Base-by-base conservation (phyloP, 1,140 invertebrate species). In the Lethrus apterus region DNA sequence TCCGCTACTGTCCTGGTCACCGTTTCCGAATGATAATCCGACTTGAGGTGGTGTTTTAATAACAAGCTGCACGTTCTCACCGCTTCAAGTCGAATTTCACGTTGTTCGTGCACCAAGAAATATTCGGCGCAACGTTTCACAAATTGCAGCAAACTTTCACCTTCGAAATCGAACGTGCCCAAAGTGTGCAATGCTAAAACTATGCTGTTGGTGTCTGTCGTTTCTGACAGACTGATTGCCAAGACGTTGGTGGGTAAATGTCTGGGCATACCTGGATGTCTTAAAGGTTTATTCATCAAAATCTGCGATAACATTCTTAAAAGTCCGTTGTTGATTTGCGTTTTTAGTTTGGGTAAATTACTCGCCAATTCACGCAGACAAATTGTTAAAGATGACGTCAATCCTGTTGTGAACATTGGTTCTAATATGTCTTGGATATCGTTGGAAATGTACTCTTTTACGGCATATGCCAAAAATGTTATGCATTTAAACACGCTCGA, bases 161-260 rank as follows among this genome's bases (percentile, higher is more conserved):
- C 46, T 68, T 97, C 89, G 70, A 99, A 99, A 65, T 98, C 89
- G 66, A 99, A 99, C 3, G 82, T 91, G 2, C 93, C 93, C 1
- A 99, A 75, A 2, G 95, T 98, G 60, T 87, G 80, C 1, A 99
- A 68, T 1, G 95, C 96, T 10, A 99, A 68, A 2, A 96, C 92
- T 34, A 93, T 86, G 40, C 83, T 90, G 7, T 81, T 72, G 2
- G 86, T 80, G 63, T 96, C 92, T 20, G 76, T 75, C 15, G 67
- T 64, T 52, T 81, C 78, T 40, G 72, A 60, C 3, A 41, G 41
- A 59, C 56, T 23, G 62, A 61, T 46, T 42, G 53, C 64, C 50
- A 71, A 64, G 46, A 67, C 66, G 49, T 68, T 74, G 5, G 52
- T 20, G 10, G 53, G 40, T 17, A 64, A 32, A 43, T 67, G 60